Evolutionary conservation across 2,113 vertebrate genomes (phyloP).

Genomic region (Varanus komodoensis): DNA sequence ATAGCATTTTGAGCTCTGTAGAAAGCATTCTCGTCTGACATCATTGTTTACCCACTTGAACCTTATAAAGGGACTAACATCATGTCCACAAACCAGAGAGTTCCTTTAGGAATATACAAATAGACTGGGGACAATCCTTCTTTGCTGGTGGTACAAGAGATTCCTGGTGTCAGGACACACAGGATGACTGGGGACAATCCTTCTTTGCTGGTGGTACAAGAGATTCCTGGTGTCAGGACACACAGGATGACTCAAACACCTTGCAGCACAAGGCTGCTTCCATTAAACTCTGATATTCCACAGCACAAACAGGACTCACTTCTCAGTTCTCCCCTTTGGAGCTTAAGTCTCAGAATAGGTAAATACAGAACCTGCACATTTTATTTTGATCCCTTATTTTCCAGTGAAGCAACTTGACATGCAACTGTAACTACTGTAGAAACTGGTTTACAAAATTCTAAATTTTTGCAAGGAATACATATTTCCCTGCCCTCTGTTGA

Average conservation of each 20-base stretch:
- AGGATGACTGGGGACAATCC: no score
- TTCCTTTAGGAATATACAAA: neutral
- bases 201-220: neutral
- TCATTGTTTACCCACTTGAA: neutral
- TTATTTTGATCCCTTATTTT: neutral
- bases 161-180: no score
- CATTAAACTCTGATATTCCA: neutral
- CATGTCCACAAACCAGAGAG: neutral
- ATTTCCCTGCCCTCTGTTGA: constrained; percentile 57
- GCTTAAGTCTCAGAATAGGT: neutral
- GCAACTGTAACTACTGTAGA: constrained; percentile 45
- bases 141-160: neutral
- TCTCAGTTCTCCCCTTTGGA: neutral
- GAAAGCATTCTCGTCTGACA: no score
- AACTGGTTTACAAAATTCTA: constrained; percentile 57
- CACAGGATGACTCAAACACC: neutral
- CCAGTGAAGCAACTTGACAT: neutral
- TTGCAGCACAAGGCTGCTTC: neutral
- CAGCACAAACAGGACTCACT: neutral
- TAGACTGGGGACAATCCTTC: no score
- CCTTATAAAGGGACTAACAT: neutral
- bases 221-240: neutral
- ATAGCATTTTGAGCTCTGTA: neutral
- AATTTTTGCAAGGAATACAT: constrained; percentile 64
- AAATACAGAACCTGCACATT: neutral